Conservation (phyloP, 2,888 invertebrate genomes). For the Laspeyria flexula region DNA sequence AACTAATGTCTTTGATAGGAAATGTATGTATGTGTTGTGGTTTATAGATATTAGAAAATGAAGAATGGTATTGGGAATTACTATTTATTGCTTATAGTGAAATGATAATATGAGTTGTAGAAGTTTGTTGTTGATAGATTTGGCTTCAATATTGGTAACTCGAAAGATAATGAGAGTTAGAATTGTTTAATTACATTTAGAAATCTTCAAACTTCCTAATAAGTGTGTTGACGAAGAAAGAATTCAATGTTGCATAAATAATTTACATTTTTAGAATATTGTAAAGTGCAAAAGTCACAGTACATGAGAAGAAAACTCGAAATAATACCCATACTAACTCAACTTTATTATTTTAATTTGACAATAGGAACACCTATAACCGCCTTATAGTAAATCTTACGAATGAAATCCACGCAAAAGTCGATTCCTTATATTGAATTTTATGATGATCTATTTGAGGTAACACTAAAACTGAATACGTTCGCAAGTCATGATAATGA, state of each 20-base stretch:
- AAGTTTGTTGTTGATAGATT: not conserved
- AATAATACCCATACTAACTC: no score
- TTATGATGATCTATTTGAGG: constrained; percentile 16
- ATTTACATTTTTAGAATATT: no score
- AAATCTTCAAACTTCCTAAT: no score
- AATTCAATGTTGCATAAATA: no score
- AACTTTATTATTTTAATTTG: no score
- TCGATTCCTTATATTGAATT: not conserved
- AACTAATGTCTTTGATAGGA: not conserved
- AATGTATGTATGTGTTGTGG: constrained; percentile 4
- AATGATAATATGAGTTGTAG: constrained; percentile 19
- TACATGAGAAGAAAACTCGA: no score
- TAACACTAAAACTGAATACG: constrained; percentile 2
- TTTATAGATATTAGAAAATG: constrained; percentile 23
- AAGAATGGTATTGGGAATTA: constrained; percentile 8
- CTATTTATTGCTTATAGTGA: constrained; percentile 7
- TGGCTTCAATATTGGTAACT: not conserved
- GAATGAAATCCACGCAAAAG: constrained; percentile 6
- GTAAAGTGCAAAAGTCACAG: no score
- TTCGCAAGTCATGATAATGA: constrained; percentile 16
- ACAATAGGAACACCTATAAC: no score
- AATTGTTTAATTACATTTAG: no score
- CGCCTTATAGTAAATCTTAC: no score
- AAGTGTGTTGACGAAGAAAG: no score
- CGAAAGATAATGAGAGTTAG: no score